phyloP scores from a whole-genome alignment of 1,140 invertebrate species.

The Drosophila nebulosa region DNA sequence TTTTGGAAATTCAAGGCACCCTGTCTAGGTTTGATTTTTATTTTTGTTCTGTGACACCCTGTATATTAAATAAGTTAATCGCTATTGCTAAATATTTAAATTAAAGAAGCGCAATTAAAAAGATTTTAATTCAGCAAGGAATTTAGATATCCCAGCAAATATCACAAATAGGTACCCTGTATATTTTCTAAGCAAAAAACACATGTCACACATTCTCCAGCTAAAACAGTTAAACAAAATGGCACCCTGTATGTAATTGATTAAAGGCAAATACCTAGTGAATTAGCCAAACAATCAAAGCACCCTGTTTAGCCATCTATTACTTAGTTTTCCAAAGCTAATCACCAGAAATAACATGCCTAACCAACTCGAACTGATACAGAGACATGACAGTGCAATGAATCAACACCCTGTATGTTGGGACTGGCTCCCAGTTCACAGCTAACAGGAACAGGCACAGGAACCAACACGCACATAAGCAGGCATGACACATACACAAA shows the following conservation, averaged over 20 bases:
- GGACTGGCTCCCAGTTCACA: conserved; percentile 28
- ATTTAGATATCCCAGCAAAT: too few species aligned
- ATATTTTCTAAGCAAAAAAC: too few species aligned
- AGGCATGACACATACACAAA: conserved; percentile 50
- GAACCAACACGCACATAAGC: conserved; percentile 57
- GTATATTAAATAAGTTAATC: not conserved
- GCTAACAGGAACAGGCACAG: conserved; percentile 55
- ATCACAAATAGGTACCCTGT: too few species aligned
- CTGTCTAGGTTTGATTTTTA: too few species aligned
- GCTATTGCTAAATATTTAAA: too few species aligned
- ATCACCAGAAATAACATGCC: too few species aligned
- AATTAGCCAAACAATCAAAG: not conserved
- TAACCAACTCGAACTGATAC: too few species aligned
- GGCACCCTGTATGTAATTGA: not conserved
- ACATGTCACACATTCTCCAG: too few species aligned
- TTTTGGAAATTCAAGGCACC: too few species aligned
- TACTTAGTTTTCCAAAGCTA: too few species aligned
- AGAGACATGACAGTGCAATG: not conserved
- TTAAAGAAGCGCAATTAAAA: too few species aligned
- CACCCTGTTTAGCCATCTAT: not conserved
- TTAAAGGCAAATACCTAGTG: not conserved
- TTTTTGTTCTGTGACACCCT: not conserved
- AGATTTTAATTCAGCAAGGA: not conserved
- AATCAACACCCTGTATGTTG: conserved; percentile 9
- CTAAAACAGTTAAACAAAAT: too few species aligned